Base-by-base conservation (phyloP, 1,140 invertebrate species). In the Melipona quadrifasciata region DNA sequence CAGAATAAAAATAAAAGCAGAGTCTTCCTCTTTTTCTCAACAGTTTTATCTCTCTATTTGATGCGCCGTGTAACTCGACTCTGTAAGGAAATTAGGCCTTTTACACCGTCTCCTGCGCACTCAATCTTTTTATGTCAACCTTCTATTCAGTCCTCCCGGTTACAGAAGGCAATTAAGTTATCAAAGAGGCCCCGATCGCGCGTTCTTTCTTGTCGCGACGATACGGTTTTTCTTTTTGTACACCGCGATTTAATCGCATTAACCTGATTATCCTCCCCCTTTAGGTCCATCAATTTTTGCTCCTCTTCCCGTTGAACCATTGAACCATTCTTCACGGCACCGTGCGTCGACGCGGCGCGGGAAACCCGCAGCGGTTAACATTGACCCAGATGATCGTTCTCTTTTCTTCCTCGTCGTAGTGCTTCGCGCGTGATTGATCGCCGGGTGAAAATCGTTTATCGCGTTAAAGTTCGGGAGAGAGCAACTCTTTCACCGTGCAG, bases 301-400 rank as follows among this genome's bases (percentile, higher is more conserved):
- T 34, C 17, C 12, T 67, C 34, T 2, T 34, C 6, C 31, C 31
- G 31, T 67, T 19, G 2, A 19, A 27, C 47, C 70, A 8, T 72
- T 73, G 71, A 53, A 27, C 58, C 3, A 3, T 58, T 58, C 57
- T 24, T 58, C 21, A 31, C 31, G 31, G 31, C 31, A 31, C 31
- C 39, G 39, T 8, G 39, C 39, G 39, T 47, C 39, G 39, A 47
- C 39, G 39, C 51, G 12, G 16, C 27, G 16, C 16, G 21, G 27
- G 39, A 74, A 31, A 55, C 27, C 34, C 12, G 11, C 12, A 8
- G 27, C 19, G 53, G 53, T 31, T 55, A 55, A 31, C 72, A 74
- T 74, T 74, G 72, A 74, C 51, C 72, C 27, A 55, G 27, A 74
- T 74, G 19, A 19, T 74, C 14, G 51, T 74, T 2, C 39, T 51